Percentiles rank a stretch among this genome's conserved stretches.
Evolutionary conservation across 1,140 invertebrate species (phyloP).

Genomic region (Orchestia grillus): DNA sequence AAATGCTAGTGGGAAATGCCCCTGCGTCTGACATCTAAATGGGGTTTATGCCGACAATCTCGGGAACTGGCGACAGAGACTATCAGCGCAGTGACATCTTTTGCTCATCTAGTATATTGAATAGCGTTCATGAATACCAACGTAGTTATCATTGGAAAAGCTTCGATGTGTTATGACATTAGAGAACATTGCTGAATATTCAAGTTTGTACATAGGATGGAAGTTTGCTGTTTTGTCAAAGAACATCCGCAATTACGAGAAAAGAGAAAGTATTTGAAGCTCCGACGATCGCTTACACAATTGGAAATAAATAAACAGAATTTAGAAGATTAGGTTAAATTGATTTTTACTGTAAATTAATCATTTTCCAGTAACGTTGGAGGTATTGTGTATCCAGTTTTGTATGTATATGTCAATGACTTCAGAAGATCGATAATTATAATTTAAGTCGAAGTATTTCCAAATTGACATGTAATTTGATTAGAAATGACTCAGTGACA

Average conservation of each 20-base stretch:
- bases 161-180: background rate
- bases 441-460: no score
- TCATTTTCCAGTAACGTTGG: background rate
- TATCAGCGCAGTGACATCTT: background rate
- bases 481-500: no score
- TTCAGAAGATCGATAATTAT: no score
- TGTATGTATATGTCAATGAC: no score
- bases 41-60: background rate
- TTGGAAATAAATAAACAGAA: no score
- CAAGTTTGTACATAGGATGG: background rate
- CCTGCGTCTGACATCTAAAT: background rate
- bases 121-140: background rate
- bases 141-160: background rate
- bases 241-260: no score
- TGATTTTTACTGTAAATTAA: background rate
- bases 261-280: no score
- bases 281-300: no score
- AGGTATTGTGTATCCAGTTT: background rate
- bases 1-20: conserved; percentile 1
- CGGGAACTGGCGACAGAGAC: background rate
- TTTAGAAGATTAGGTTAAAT: no score
- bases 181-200: background rate
- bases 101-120: background rate
- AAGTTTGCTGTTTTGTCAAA: no score
- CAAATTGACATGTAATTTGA: no score